These are phyloP conservation scores for Phoxinus dragarum DNA, from an alignment of 2,797 vertebrate genomes.

Conservation along the genomic window DNA sequence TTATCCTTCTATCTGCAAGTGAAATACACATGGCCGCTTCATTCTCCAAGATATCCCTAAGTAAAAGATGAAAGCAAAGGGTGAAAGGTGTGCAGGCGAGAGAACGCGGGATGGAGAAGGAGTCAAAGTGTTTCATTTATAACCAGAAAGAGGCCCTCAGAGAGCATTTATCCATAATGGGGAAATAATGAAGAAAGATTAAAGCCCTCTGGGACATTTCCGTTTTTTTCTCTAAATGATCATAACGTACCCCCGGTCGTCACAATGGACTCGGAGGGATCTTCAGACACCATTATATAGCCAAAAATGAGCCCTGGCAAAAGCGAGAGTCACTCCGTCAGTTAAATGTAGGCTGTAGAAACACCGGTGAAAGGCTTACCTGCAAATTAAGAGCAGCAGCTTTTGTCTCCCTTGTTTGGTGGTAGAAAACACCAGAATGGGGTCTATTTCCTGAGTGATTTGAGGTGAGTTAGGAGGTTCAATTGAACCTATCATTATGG, in stretches of 20 bases:
- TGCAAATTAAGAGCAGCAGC: conserved; percentile 69
- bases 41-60: conserved; percentile 71
- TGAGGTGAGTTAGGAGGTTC: conserved; percentile 44
- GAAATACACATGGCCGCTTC: conserved; percentile 69
- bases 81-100: conserved; percentile 71
- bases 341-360: conserved; percentile 69
- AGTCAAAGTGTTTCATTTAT: conserved; percentile 83
- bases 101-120: conserved; percentile 71
- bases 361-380: conserved; percentile 71
- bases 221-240: conserved; percentile 79
- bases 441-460: conserved; percentile 72
- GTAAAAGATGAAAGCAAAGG: conserved; percentile 82
- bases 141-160: conserved; percentile 75
- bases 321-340: conserved; percentile 76
- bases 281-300: conserved; percentile 80
- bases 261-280: conserved; percentile 78
- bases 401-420: conserved; percentile 71
- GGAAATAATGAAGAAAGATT: conserved; percentile 89
- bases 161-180: conserved; percentile 86
- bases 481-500: conserved; percentile 42
- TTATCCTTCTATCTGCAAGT: conserved; percentile 82
- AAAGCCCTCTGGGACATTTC: conserved; percentile 84
- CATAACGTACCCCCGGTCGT: conserved; percentile 74
- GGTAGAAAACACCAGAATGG: conserved; percentile 73
- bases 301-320: conserved; percentile 75